Conservation (phyloP, 2,797 vertebrate genomes). For the Labroides dimidiatus region DNA sequence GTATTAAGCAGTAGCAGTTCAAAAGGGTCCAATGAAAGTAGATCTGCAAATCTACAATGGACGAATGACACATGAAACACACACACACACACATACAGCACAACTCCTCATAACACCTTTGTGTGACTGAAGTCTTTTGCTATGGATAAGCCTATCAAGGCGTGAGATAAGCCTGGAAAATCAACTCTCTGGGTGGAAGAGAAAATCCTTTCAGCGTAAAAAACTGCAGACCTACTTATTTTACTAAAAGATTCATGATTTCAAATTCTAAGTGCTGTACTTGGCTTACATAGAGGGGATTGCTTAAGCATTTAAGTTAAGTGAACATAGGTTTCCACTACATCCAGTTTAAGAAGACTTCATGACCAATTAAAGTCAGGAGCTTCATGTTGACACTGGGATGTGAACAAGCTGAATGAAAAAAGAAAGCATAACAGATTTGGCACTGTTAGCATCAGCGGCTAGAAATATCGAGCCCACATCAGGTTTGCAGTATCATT, state of each 20-base stretch:
- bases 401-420: constrained; percentile 22
- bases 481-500: constrained; percentile 38
- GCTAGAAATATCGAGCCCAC: constrained; percentile 38
- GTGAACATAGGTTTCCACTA: constrained; percentile 22
- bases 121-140: constrained; percentile 2
- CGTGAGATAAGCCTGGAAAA: background rate
- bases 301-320: constrained; percentile 26
- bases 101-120: constrained; percentile 1
- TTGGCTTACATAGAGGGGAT: constrained; percentile 24
- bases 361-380: constrained; percentile 26
- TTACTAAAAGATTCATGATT: constrained; percentile 25
- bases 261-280: constrained; percentile 12
- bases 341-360: constrained; percentile 6
- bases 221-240: constrained; percentile 7
- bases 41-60: constrained; percentile 12
- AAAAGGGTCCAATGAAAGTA: constrained; percentile 27
- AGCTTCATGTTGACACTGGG: background rate
- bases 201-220: background rate
- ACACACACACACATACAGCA: background rate
- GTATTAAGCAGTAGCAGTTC: constrained; percentile 5
- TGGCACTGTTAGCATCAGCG: background rate
- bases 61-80: constrained; percentile 1
- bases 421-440: background rate
- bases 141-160: background rate
- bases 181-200: background rate